These are phyloP conservation scores for Tetragonula carbonaria DNA, from an alignment of 2,888 invertebrate species.

Conservation along the genomic window DNA sequence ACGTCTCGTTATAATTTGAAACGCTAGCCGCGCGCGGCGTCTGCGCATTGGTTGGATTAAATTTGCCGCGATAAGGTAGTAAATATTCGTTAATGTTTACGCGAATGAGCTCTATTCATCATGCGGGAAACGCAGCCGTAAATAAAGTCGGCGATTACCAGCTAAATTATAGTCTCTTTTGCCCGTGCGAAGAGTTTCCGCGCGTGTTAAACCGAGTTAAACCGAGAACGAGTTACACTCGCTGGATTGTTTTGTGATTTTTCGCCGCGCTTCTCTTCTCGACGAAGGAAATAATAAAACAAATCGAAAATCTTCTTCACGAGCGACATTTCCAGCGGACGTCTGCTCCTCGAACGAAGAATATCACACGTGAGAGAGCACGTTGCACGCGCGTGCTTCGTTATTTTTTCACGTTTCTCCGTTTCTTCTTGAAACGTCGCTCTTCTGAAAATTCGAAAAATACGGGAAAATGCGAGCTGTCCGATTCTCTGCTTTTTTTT, in stretches of 20 bases:
- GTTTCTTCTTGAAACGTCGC: not conserved
- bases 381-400: not conserved
- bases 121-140: not conserved
- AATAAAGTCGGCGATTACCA: constrained; percentile 2
- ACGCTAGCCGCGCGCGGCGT: constrained; percentile 3
- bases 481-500: not conserved
- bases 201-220: not conserved
- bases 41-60: constrained; percentile 39
- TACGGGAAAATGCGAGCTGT: not conserved
- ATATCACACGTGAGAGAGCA: not conserved
- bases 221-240: not conserved
- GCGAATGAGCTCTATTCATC: not conserved
- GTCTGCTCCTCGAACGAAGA: not conserved
- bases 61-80: constrained; percentile 23
- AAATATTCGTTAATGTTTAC: constrained; percentile 28
- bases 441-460: not conserved
- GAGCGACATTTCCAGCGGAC: not conserved
- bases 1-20: constrained; percentile 13
- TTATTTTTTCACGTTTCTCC: not conserved
- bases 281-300: too few relatives aligned
- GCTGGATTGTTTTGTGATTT: not conserved
- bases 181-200: not conserved
- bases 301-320: too few relatives aligned
- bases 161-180: not conserved
- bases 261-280: not conserved